phyloP scores from a whole-genome alignment of 2,113 vertebrate genomes.

The Poecilia latipinna region DNA sequence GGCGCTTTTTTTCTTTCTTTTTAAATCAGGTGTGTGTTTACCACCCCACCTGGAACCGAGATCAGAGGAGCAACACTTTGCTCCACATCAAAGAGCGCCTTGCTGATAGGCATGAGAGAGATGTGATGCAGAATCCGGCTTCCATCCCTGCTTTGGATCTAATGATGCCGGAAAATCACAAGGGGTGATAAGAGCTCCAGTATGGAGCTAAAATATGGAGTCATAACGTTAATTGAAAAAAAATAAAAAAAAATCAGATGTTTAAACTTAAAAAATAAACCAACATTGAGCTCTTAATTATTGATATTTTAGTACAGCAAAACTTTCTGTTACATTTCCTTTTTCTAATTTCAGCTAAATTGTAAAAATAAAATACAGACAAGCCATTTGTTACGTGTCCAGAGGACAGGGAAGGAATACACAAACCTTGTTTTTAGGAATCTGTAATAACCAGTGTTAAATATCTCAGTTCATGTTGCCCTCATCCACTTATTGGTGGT shows the following conservation, averaged over 20 bases:
- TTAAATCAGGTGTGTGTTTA: constrained; percentile 57
- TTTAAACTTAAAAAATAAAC: no score
- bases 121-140: constrained; percentile 22
- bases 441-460: not conserved
- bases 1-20: constrained; percentile 3
- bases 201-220: not conserved
- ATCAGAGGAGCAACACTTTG: constrained; percentile 61
- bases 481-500: no score
- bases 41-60: constrained; percentile 57
- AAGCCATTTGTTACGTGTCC: not conserved
- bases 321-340: not conserved
- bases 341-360: not conserved
- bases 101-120: constrained; percentile 42
- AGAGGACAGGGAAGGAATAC: no score
- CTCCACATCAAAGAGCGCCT: constrained; percentile 55
- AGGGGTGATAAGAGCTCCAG: constrained; percentile 30
- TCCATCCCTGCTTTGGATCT: constrained; percentile 37
- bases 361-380: no score
- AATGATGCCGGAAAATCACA: constrained; percentile 28
- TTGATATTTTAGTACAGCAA: not conserved
- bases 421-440: not conserved
- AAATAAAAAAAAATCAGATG: no score
- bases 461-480: no score
- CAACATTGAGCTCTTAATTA: not conserved
- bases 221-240: no score